These are phyloP conservation scores for Labeo rohita DNA, from an alignment of 2,113 vertebrate species.

Conservation along the genomic window DNA sequence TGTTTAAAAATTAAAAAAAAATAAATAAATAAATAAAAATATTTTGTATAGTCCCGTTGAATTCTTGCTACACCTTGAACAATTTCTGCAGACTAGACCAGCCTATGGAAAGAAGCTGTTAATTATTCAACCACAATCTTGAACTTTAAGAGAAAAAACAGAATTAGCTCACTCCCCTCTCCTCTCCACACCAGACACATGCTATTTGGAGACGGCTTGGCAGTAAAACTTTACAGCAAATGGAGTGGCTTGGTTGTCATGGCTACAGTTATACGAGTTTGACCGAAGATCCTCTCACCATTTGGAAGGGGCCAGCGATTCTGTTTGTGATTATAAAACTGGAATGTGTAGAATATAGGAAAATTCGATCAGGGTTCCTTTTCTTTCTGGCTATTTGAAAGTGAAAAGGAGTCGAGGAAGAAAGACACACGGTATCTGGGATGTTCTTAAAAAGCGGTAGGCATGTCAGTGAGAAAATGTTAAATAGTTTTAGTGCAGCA, in stretches of 20 bases:
- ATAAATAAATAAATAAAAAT: not conserved
- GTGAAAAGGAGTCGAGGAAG: not conserved
- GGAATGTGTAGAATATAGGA: slow-evolving; percentile 41
- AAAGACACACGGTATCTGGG: not conserved
- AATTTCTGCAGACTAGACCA: not conserved
- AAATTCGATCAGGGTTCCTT: slow-evolving; percentile 14
- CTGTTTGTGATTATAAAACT: slow-evolving; percentile 57
- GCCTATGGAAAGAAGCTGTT: slow-evolving; percentile 14
- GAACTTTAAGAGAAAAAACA: slow-evolving; percentile 19
- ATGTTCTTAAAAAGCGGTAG: slow-evolving; percentile 17
- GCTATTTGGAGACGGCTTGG: slow-evolving; percentile 54
- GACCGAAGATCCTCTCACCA: slow-evolving; percentile 53
- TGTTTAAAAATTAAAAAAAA: not conserved
- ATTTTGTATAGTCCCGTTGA: not conserved
- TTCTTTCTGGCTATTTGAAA: slow-evolving; percentile 7
- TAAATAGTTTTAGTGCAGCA: slow-evolving; percentile 47
- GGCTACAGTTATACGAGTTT: slow-evolving; percentile 74
- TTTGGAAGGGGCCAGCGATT: slow-evolving; percentile 46
- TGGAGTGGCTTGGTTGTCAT: slow-evolving; percentile 72
- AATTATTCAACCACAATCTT: slow-evolving; percentile 32
- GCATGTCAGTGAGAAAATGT: slow-evolving; percentile 16
- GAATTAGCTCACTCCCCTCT: slow-evolving; percentile 39
- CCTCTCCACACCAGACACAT: slow-evolving; percentile 42
- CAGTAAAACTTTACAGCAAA: slow-evolving; percentile 75
- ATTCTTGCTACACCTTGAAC: not conserved